Evolutionary conservation across 2,797 vertebrate genomes (phyloP), one percentile per base, ranked within the genome.

Genomic region (Sternotherus odoratus): DNA sequence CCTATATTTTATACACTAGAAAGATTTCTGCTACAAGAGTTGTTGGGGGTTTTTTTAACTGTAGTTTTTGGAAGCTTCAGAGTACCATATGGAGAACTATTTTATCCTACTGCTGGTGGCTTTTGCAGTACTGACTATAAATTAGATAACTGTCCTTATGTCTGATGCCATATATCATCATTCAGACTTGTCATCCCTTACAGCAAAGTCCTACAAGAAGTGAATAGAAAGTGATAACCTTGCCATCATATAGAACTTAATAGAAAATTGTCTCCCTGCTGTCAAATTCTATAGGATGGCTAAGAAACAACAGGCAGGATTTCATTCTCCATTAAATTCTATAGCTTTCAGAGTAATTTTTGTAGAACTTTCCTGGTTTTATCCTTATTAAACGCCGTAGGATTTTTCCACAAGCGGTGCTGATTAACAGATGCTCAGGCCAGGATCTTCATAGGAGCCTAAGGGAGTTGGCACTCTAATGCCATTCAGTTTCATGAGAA

Each of bases 81-180:
- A 86, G 87, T 95, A 95, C 97, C 97, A 98, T 98, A 98, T 98
- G 97, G 98, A 97, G 97, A 98, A 98, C 96, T 94, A 94, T 98
- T 98, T 97, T 97, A 95, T 87, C 89, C 95, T 92, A 83, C 95
- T 97, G 95, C 94, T 97, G 95, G 97, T 97, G 95, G 93, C 89
- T 98, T 98, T 97, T 96, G 97, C 94, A 85, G 95, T 97, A 94
- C 94, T 96, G 87, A 97, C 96, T 96, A 97, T 97, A 97, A 97
- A 97, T 95, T 97, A 97, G 93, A 96, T 89, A 78, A 90, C 91
- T 98, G 97, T 97, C 96, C 97, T 95, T 72, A 95, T 93, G 94
- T 94, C 95, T 96, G 94, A 97, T 97, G 93, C 95, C 95, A 96
- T 90, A 63, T 26, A 2, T 95, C 95, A 96, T 94, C 95, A 86